Base-by-base conservation (phyloP, 2,797 vertebrate species). In the Bovichtus variegatus region DNA sequence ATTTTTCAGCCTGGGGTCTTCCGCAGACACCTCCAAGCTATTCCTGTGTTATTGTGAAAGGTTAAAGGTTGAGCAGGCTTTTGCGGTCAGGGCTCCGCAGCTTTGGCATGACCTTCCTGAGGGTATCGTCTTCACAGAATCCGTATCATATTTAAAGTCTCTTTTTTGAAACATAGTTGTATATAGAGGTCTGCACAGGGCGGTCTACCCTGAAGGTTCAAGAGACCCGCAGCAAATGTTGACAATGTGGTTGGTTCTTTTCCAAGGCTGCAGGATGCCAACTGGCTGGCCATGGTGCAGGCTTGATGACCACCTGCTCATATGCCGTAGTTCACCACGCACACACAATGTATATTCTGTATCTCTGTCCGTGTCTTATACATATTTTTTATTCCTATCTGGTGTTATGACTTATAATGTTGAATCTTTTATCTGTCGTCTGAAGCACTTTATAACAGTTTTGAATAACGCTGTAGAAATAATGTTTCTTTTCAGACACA, bases 41-140 rank as follows among this genome's bases (percentile, higher is more conserved):
- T 71, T 71, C 10, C 27, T 36, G 58, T 47, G 40, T 57, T 38
- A 38, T 3, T 70, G 71, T 54, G 7, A 63, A 76, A 84, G 70
- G 40, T 49, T 61, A 62, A 78, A 72, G 55, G 54, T 82, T n/a
- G 46, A 70, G 36, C 31, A 60, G 49, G 25, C 16, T 31, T 64
- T 38, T 74, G 59, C 58, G 49, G 31, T 41, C 23, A 29, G 19
- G 5, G 23, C 38, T 44, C 63, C 15, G 8, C 41, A 25, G 58
- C 49, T 67, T 21, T 51, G 18, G 12, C 36, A 19, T 55, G 59
- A 69, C 68, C 59, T 63, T 78, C 21, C 34, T n/a, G 7, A 34
- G 34, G 6, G 29, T 23, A 57, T 54, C 44, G 60, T 8, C 40
- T 31, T 74, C 49, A 21, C 23, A 55, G 10, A 50, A 21, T 55